Percentiles rank a stretch among this genome's conserved stretches.
Conservation (phyloP, 2,888 invertebrate species). For the Eupsilia transversa region DNA sequence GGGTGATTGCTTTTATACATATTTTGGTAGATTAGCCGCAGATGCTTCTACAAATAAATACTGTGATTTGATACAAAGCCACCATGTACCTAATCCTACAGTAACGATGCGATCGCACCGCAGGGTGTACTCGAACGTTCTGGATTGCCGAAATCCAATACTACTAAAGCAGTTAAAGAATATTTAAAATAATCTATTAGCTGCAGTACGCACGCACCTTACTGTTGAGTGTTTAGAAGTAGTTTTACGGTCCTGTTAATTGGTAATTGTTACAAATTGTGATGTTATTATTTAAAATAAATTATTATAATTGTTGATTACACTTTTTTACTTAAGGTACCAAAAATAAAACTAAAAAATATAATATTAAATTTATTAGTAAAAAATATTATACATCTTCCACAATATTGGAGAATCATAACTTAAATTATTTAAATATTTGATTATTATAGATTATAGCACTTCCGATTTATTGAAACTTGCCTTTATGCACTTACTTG, state of each 20-base stretch:
- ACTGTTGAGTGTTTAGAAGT: conserved; percentile 45
- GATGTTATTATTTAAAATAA: conserved; percentile 67
- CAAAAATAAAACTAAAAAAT: conserved; percentile 80
- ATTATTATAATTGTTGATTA: conserved; percentile 53
- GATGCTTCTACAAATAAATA: conserved; percentile 33
- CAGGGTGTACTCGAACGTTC: background rate
- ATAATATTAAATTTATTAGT: conserved; percentile 91
- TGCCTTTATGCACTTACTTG: conserved; percentile 84
- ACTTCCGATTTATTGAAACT: conserved; percentile 86
- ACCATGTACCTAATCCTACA: conserved; percentile 28
- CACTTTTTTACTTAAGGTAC: conserved; percentile 8
- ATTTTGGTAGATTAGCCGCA: background rate
- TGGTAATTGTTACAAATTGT: conserved; percentile 61
- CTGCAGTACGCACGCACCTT: conserved; percentile 19
- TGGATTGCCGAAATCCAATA: background rate
- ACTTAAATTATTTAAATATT: conserved; percentile 90
- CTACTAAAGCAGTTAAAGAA: background rate
- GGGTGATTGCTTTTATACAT: conserved; percentile 6
- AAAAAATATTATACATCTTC: conserved; percentile 91
- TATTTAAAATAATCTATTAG: background rate
- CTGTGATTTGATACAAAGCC: conserved; percentile 44
- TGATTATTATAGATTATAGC: conserved; percentile 87
- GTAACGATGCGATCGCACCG: conserved; percentile 6
- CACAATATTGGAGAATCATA: conserved; percentile 91
- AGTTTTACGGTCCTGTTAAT: conserved; percentile 49